These are phyloP conservation scores for Heliconius himera DNA, from an alignment of 1,140 invertebrate genomes.

Conservation along the genomic window DNA sequence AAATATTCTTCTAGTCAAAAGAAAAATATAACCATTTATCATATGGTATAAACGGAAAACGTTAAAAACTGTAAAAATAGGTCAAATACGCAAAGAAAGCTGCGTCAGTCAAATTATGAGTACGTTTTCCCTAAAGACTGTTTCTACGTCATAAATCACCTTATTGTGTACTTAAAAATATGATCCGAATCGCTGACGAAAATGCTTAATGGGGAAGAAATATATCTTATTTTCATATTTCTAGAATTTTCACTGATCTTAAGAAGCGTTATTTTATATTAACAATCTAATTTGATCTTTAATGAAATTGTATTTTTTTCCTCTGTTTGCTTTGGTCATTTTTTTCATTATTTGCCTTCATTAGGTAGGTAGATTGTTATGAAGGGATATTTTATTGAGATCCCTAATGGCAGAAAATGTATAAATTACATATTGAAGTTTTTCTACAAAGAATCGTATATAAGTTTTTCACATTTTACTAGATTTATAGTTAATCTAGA, in stretches of 20 bases:
- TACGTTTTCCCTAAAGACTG: conserved; percentile 32
- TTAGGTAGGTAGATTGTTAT: no score
- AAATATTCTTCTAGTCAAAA: neutral
- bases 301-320: no score
- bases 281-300: neutral
- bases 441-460: no score
- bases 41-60: neutral
- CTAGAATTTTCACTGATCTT: neutral
- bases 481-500: no score
- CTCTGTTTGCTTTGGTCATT: no score
- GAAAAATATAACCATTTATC: neutral
- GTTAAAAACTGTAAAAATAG: conserved; percentile 17
- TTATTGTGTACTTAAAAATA: conserved; percentile 35
- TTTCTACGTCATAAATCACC: conserved; percentile 32
- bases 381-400: no score
- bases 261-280: neutral
- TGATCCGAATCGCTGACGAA: conserved; percentile 26
- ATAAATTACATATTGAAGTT: no score
- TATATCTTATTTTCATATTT: conserved; percentile 26
- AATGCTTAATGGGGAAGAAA: conserved; percentile 29
- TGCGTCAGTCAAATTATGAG: conserved; percentile 30
- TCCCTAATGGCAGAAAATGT: no score
- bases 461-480: no score
- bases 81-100: conserved; percentile 19
- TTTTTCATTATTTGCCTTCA: no score